Evolutionary conservation across 2,888 invertebrate species (phyloP).

Genomic region (Chironomus tentans): DNA sequence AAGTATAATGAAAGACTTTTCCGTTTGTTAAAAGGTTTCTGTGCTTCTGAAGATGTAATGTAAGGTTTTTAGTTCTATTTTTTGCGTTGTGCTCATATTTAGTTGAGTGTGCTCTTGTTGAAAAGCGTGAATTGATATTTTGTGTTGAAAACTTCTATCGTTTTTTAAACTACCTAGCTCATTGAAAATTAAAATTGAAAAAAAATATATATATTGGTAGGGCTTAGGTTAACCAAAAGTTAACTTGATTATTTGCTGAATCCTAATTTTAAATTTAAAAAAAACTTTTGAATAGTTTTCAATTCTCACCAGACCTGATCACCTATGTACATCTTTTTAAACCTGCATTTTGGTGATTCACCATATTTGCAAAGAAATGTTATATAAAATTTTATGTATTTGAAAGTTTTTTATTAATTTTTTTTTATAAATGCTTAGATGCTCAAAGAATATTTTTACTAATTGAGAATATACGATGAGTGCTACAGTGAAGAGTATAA

Average conservation of each 20-base stretch:
- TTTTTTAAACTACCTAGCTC: background rate
- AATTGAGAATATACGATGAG: background rate
- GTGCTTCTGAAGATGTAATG: background rate
- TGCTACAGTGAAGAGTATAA: background rate
- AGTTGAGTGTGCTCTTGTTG: background rate
- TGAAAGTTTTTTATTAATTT: background rate
- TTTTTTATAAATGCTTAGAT: background rate
- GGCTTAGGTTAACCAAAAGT: too few relatives aligned
- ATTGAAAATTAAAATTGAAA: too few relatives aligned
- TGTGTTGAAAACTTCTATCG: background rate
- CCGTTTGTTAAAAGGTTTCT: slow-evolving; percentile 7
- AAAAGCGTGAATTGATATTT: background rate
- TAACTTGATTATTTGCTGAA: too few relatives aligned
- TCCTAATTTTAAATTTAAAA: too few relatives aligned
- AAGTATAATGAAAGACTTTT: slow-evolving; percentile 1
- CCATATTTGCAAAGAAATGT: too few relatives aligned
- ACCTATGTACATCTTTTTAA: too few relatives aligned
- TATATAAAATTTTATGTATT: background rate
- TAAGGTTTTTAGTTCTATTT: too few relatives aligned
- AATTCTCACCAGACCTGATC: too few relatives aligned
- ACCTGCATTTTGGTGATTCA: too few relatives aligned
- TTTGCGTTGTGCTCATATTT: too few relatives aligned
- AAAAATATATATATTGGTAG: too few relatives aligned
- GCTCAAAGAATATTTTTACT: slow-evolving; percentile 6
- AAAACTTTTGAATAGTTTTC: too few relatives aligned